Conservation (phyloP, 2,113 vertebrate genomes). For the Solenodon paradoxus region DNA sequence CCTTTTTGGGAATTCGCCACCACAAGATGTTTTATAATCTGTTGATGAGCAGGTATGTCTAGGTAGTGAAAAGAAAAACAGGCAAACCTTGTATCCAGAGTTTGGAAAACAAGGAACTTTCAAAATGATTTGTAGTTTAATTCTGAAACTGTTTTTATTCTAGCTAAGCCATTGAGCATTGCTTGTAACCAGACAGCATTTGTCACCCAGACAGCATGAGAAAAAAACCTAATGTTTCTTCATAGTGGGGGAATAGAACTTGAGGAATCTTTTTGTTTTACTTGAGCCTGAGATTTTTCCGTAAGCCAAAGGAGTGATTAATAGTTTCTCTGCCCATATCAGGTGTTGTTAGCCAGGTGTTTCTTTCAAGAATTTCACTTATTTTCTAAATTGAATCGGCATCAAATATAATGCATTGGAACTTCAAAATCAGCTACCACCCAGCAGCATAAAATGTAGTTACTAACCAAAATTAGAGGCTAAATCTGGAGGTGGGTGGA, state of each 20-base stretch:
- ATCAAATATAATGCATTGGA: neutral
- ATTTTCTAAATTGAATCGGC: constrained; percentile 31
- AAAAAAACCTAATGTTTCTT: constrained; percentile 21
- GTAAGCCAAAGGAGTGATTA: constrained; percentile 21
- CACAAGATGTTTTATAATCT: constrained; percentile 36
- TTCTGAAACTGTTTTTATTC: neutral
- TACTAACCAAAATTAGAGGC: neutral
- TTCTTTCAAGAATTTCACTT: neutral
- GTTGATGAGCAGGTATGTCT: constrained; percentile 22
- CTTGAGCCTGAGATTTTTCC: constrained; percentile 34
- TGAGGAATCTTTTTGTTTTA: neutral
- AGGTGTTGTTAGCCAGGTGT: neutral
- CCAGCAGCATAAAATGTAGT: neutral
- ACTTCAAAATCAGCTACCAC: neutral
- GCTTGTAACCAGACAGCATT: neutral
- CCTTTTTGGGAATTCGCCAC: neutral
- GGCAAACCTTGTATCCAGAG: neutral
- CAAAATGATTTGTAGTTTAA: constrained; percentile 43
- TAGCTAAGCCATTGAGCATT: neutral
- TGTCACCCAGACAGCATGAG: constrained; percentile 20
- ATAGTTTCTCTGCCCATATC: neutral
- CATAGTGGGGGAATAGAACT: neutral
- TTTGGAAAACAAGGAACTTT: constrained; percentile 30
- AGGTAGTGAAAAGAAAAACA: neutral
- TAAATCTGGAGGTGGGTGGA: neutral